Percentiles rank a stretch among this genome's conserved stretches.
Evolutionary conservation across 2,113 vertebrate genomes (phyloP).

Genomic region (Butorides virescens): DNA sequence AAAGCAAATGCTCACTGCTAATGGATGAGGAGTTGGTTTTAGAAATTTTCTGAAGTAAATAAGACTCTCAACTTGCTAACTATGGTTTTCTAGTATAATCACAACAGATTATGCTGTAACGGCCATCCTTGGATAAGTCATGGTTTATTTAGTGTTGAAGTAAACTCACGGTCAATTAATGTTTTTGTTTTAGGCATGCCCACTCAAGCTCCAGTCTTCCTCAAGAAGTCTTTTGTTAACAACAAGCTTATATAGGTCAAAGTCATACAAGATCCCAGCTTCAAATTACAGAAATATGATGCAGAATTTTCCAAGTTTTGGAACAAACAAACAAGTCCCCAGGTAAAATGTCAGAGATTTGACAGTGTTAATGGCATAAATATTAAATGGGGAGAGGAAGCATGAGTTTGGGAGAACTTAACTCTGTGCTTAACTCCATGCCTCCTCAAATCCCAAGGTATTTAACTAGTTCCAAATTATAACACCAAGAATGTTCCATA

Average conservation of each 20-base stretch:
- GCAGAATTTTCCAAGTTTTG: neutral
- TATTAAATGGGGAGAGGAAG: neutral
- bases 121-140: neutral
- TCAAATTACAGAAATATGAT: neutral
- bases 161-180: neutral
- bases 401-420: neutral
- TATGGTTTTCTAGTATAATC: neutral
- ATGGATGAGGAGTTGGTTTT: neutral
- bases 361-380: neutral
- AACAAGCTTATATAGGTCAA: neutral
- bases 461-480: neutral
- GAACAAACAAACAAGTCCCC: neutral
- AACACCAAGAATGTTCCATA: neutral
- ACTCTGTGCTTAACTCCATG: neutral
- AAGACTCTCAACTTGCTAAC: neutral
- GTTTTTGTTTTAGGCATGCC: neutral
- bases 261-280: neutral
- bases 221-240: neutral
- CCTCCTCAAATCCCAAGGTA: neutral
- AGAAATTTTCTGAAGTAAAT: neutral
- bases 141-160: neutral
- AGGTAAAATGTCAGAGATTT: neutral
- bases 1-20: neutral
- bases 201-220: neutral
- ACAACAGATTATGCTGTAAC: neutral